Evolutionary conservation across 2,113 vertebrate genomes (phyloP).

Genomic region (Microcebus tavaratra): DNA sequence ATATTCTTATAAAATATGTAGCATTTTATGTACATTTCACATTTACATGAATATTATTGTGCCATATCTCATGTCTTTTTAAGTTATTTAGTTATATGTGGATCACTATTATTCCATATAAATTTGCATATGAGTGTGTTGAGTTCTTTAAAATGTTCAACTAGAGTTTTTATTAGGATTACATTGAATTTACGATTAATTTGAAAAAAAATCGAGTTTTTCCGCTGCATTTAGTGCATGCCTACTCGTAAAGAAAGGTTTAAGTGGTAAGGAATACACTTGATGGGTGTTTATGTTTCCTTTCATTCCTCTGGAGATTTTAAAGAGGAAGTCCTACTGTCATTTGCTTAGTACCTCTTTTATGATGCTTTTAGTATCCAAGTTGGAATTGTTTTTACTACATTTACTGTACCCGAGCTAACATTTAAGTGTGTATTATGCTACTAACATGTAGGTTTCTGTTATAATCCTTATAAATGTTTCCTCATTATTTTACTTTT

Average conservation of each 20-base stretch:
- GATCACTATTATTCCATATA: not conserved
- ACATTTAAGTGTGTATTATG: not conserved
- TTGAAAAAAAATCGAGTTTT: not conserved
- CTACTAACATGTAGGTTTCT: not conserved
- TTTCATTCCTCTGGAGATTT: not conserved
- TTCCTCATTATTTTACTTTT: not conserved
- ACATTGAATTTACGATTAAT: not conserved
- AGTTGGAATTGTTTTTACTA: not conserved
- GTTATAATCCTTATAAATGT: not conserved
- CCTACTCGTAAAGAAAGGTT: not conserved
- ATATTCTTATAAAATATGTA: not conserved
- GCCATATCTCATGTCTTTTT: not conserved
- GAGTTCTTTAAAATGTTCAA: not conserved
- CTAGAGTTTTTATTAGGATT: not conserved
- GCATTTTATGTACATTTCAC: not conserved
- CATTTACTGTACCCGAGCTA: not conserved
- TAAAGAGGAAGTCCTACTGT: not conserved
- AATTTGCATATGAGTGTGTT: not conserved
- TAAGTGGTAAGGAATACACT: not conserved
- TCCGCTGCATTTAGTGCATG: not conserved
- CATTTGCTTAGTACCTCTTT: conserved; percentile 8
- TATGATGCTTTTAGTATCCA: not conserved
- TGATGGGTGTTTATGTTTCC: not conserved
- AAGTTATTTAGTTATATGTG: not conserved
- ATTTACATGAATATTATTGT: not conserved